Conservation (phyloP, 2,113 vertebrate species). For the Sylvia atricapilla region DNA sequence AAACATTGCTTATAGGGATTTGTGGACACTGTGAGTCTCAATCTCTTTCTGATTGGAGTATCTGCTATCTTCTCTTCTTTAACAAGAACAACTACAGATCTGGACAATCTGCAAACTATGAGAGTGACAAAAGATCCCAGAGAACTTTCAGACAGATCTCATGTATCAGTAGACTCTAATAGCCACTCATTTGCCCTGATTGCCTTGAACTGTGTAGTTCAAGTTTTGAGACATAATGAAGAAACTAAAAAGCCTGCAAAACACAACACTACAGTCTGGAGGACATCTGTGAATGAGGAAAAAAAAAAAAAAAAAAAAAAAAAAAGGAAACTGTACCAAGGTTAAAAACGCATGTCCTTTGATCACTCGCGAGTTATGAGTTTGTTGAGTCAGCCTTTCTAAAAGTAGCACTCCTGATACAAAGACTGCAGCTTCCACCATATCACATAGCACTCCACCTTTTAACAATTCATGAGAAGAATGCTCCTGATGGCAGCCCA, state of each 20-base stretch:
- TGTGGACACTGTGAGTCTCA: not conserved
- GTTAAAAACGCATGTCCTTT: constrained; percentile 21
- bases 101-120: not conserved
- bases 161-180: not conserved
- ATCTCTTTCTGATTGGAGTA: not conserved
- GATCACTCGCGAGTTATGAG: not conserved
- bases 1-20: not conserved
- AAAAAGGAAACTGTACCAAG: not conserved
- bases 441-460: not conserved
- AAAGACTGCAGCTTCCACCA: not conserved
- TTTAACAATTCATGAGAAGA: constrained; percentile 36
- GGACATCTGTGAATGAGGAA: not conserved
- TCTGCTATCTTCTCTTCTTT: not conserved
- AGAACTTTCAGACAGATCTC: not conserved
- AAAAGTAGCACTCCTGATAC: constrained; percentile 50
- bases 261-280: not conserved
- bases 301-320: not conserved
- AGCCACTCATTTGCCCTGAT: not conserved
- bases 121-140: not conserved
- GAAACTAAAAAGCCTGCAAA: not conserved
- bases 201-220: not conserved
- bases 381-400: constrained; percentile 63
- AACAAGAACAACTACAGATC: not conserved
- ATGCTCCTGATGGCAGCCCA: not conserved
- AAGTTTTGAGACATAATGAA: not conserved